These are phyloP conservation scores for Listronotus oregonensis DNA, from an alignment of 1,140 invertebrate species.

Conservation along the genomic window DNA sequence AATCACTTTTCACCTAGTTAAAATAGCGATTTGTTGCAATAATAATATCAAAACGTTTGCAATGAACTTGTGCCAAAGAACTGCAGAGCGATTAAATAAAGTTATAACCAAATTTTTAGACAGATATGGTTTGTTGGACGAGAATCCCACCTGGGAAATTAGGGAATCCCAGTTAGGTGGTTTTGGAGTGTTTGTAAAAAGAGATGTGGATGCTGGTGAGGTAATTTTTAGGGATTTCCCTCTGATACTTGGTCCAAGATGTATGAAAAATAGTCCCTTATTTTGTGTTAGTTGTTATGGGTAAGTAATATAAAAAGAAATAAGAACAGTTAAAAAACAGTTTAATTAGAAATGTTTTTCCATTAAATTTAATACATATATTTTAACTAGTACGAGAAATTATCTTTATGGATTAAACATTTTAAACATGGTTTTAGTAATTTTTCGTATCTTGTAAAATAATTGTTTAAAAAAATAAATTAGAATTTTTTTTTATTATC, in stretches of 20 bases:
- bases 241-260: slow-evolving; percentile 67
- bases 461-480: too few relatives aligned
- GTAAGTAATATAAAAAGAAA: slow-evolving; percentile 48
- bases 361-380: too few relatives aligned
- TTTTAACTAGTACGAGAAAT: too few relatives aligned
- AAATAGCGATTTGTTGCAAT: too few relatives aligned
- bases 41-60: background rate
- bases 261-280: slow-evolving; percentile 54
- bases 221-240: slow-evolving; percentile 70
- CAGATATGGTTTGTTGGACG: slow-evolving; percentile 20
- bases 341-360: too few relatives aligned
- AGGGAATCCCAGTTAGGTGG: slow-evolving; percentile 54
- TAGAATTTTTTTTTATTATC: too few relatives aligned
- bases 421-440: too few relatives aligned
- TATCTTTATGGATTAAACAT: too few relatives aligned
- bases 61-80: slow-evolving; percentile 24
- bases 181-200: slow-evolving; percentile 67
- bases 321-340: too few relatives aligned
- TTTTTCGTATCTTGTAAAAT: too few relatives aligned
- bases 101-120: slow-evolving; percentile 38
- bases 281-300: slow-evolving; percentile 65
- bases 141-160: slow-evolving; percentile 41
- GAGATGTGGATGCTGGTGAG: slow-evolving; percentile 67
- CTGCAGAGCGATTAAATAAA: slow-evolving; percentile 14
- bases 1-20: too few relatives aligned